Conservation (phyloP, 2,888 invertebrate species). For the Lamellibrachia satsuma region DNA sequence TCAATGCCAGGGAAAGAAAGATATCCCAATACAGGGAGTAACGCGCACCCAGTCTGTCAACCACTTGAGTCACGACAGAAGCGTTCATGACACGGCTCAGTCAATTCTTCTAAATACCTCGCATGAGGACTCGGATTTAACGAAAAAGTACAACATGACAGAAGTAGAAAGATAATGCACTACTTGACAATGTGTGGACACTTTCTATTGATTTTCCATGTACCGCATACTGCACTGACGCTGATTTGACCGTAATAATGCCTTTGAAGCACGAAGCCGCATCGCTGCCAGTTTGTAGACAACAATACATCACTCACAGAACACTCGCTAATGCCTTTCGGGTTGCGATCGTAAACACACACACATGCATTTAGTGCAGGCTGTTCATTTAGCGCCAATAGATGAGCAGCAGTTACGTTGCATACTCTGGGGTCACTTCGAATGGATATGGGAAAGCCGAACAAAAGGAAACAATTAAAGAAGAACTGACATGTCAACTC, state of each 20-base stretch:
- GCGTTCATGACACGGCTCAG: too few relatives aligned
- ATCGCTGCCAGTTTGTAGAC: background rate
- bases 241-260: background rate
- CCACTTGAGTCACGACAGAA: too few relatives aligned
- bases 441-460: too few relatives aligned
- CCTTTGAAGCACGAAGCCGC: background rate
- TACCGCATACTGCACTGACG: background rate
- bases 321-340: background rate
- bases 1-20: too few relatives aligned
- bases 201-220: background rate
- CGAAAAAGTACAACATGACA: background rate
- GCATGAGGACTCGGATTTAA: too few relatives aligned
- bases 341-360: background rate
- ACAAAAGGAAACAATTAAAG: too few relatives aligned
- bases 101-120: too few relatives aligned
- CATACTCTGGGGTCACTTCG: too few relatives aligned
- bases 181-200: too few relatives aligned
- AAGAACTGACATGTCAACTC: too few relatives aligned
- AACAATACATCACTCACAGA: background rate
- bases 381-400: background rate
- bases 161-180: background rate
- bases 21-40: too few relatives aligned
- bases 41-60: too few relatives aligned
- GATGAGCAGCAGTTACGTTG: background rate
- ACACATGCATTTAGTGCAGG: background rate